These are phyloP conservation scores for Ctenopoma kingsleyae DNA, from an alignment of 2,797 vertebrate species.

Conservation along the genomic window DNA sequence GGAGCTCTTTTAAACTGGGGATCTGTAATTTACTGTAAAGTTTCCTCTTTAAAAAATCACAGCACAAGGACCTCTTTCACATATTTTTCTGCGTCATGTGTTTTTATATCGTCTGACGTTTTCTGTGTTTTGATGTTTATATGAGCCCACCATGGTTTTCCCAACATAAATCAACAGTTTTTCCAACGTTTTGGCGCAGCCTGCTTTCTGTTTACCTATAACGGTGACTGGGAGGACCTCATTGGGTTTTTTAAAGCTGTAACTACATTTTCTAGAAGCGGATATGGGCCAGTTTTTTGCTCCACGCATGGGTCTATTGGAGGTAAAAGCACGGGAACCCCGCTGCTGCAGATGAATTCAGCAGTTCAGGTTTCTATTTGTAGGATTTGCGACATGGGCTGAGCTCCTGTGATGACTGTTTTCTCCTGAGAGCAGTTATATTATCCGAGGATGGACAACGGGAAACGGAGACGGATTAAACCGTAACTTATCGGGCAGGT, in stretches of 20 bases:
- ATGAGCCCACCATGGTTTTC: slow-evolving; percentile 66
- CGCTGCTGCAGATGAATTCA: slow-evolving; percentile 53
- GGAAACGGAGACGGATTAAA: slow-evolving; percentile 51
- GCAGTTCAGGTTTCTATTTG: slow-evolving; percentile 46
- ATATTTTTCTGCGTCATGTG: slow-evolving; percentile 57
- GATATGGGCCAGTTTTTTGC: slow-evolving; percentile 60
- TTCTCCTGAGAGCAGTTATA: slow-evolving; percentile 51
- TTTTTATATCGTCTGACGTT: slow-evolving; percentile 60
- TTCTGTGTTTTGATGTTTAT: slow-evolving; percentile 65
- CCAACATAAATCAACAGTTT: slow-evolving; percentile 65
- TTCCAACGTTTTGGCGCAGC: slow-evolving; percentile 41
- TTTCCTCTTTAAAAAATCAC: slow-evolving; percentile 15
- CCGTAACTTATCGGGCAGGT: slow-evolving; percentile 14
- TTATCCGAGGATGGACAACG: slow-evolving; percentile 65
- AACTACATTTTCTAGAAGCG: slow-evolving; percentile 43
- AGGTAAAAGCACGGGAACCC: slow-evolving; percentile 34
- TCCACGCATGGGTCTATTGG: slow-evolving; percentile 50
- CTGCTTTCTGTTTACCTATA: slow-evolving; percentile 63
- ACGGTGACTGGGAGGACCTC: slow-evolving; percentile 65
- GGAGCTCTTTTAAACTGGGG: slow-evolving; percentile 31
- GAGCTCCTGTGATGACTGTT: slow-evolving; percentile 66
- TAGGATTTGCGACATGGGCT: slow-evolving; percentile 80
- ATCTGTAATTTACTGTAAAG: slow-evolving; percentile 45
- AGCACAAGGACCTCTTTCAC: slow-evolving; percentile 71
- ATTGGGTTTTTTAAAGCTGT: slow-evolving; percentile 26